phyloP scores from a whole-genome alignment of 1,140 invertebrate genomes.

The Luehdorfia chinensis region DNA sequence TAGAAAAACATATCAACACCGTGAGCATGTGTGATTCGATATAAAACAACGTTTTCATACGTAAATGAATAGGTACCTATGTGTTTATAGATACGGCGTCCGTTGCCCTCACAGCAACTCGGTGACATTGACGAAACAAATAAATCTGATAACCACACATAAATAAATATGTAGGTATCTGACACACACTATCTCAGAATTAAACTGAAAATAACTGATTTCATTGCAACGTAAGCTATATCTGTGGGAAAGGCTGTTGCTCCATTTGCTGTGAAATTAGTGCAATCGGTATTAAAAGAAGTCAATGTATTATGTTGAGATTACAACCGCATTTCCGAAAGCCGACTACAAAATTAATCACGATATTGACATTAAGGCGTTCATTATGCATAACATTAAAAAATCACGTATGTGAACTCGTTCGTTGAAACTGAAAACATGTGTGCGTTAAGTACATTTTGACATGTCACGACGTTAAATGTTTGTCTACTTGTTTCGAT shows the following conservation, averaged over 20 bases:
- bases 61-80: conserved; percentile 37
- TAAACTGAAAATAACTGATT: conserved; percentile 18
- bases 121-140: conserved; percentile 72
- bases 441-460: background rate
- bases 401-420: too few relatives aligned
- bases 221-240: too few relatives aligned
- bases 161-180: conserved; percentile 48
- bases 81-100: conserved; percentile 60
- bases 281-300: too few relatives aligned
- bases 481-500: conserved; percentile 3
- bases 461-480: background rate
- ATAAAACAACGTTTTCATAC: conserved; percentile 36
- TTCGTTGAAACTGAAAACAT: too few relatives aligned
- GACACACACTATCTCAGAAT: conserved; percentile 28
- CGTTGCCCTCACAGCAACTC: conserved; percentile 69
- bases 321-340: too few relatives aligned
- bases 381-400: too few relatives aligned
- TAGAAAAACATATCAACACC: conserved; percentile 28
- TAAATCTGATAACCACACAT: conserved; percentile 62
- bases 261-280: too few relatives aligned
- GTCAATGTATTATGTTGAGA: too few relatives aligned
- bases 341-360: too few relatives aligned
- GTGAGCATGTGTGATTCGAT: conserved; percentile 22
- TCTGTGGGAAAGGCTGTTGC: too few relatives aligned
- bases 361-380: too few relatives aligned